Conservation (phyloP, 2,113 vertebrate species). For the Saccopteryx bilineata region DNA sequence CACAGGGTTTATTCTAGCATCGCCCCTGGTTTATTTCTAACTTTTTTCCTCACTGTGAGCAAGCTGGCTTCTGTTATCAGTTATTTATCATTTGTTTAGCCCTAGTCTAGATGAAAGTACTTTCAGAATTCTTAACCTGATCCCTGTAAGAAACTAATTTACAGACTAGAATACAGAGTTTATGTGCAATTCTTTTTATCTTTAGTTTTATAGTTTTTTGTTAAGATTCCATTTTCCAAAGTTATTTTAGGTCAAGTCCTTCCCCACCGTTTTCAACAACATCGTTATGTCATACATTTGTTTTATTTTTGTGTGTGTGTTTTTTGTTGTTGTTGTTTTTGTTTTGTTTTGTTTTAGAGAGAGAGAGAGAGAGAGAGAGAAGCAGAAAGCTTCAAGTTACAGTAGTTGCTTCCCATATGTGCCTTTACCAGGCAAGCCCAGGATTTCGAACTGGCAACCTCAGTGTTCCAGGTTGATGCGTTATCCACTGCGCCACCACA, state of each 20-base stretch:
- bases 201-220: background rate
- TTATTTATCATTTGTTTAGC: background rate
- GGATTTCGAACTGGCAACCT: no score
- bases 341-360: no score
- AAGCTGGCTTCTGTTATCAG: background rate
- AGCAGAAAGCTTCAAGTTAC: no score
- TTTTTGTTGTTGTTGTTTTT: no score
- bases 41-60: background rate
- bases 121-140: background rate
- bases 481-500: no score
- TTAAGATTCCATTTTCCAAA: background rate
- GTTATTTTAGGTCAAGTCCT: background rate
- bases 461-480: no score
- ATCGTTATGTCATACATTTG: background rate
- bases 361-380: no score
- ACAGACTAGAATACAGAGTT: background rate
- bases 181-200: background rate
- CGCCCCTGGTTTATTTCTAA: slow-evolving; percentile 1
- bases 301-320: no score
- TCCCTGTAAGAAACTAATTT: background rate
- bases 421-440: no score
- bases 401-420: no score
- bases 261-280: background rate
- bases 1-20: background rate
- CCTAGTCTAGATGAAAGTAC: background rate